Evolutionary conservation across 1,140 invertebrate genomes (phyloP), one percentile per base, ranked within the genome.

Genomic region (Carposina sasakii): DNA sequence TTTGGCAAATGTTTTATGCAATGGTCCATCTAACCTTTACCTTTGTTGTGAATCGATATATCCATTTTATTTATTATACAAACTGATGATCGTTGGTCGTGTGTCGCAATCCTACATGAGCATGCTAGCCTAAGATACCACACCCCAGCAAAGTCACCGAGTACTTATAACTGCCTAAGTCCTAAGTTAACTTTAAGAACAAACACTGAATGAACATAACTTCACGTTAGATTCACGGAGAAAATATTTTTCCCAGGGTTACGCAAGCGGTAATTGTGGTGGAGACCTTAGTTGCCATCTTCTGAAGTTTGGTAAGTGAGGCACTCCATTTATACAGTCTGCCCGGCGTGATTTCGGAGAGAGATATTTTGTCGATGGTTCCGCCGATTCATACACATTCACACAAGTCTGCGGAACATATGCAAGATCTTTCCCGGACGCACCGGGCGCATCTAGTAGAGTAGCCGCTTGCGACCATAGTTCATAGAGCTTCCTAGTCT

Each of bases 171-270:
- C 57, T 62, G 59, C 56, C 57, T 34, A 66, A 65, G 53, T 52
- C 63, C 59, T 74, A 66, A 53, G 36, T 57, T 50, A 71, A 59
- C 70, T 76, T 66, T 78, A 78, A 76, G 73, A 72, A 51, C 61
- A 72, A 69, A 56, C 76, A 78, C 74, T 81, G 67, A 68, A 74
- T 76, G 72, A 75, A 66, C 71, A 69, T 76, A 60, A 76, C 72
- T 78, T 78, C 81, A 84, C 77, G 77, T 79, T 84, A 81, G 77
- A 84, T 81, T 84, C 77, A 84, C 81, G 81, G 77, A 76, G 71
- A 84, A 81, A 84, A 84, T 84, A 84, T 84, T 84, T 84, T 84
- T 75, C 81, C 81, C 81, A 84, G 81, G 81, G 77, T 84, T 84
- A 81, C 81, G 81, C 81, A 81, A 81, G 81, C 81, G 81, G 81